phyloP scores from a whole-genome alignment of 2,113 vertebrate species.

The Cheilinus undulatus region DNA sequence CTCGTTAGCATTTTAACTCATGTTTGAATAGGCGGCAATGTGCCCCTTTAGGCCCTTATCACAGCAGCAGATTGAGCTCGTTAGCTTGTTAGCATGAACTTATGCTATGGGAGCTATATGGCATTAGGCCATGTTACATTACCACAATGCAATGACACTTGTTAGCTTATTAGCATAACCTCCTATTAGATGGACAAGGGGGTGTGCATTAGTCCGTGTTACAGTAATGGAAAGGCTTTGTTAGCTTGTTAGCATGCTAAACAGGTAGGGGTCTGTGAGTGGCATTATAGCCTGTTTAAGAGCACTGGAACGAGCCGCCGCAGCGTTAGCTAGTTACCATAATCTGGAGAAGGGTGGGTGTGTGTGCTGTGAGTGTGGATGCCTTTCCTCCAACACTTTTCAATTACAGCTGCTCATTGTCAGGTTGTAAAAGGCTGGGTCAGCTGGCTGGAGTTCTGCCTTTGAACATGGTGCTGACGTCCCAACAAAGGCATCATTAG shows the following conservation, averaged over 20 bases:
- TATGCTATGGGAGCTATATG: conserved; percentile 69
- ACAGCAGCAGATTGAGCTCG: conserved; percentile 61
- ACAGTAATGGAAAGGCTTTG: conserved; percentile 63
- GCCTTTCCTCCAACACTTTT: conserved; percentile 68
- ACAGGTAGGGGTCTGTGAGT: conserved; percentile 56
- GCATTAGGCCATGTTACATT: conserved; percentile 73
- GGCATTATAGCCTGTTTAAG: conserved; percentile 65
- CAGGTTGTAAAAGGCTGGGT: conserved; percentile 77
- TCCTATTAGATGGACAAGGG: conserved; percentile 58
- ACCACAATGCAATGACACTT: conserved; percentile 65
- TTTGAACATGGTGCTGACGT: conserved; percentile 74
- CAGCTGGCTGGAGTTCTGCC: conserved; percentile 75
- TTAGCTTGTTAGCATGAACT: conserved; percentile 74
- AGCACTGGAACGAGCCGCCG: conserved; percentile 40
- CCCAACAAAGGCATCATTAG: conserved; percentile 80
- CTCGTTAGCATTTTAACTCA: conserved; percentile 65
- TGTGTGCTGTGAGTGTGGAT: conserved; percentile 2
- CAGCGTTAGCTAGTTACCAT: conserved; percentile 60
- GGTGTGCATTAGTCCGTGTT: conserved; percentile 56
- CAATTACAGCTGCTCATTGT: conserved; percentile 82
- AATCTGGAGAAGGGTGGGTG: conserved; percentile 41
- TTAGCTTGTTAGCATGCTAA: conserved; percentile 77
- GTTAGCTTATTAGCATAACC: conserved; percentile 76
- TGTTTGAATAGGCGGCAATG: conserved; percentile 53
- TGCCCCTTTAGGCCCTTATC: conserved; percentile 59